Evolutionary conservation across 2,888 invertebrate genomes (phyloP).

Genomic region (Sinelater perroti): DNA sequence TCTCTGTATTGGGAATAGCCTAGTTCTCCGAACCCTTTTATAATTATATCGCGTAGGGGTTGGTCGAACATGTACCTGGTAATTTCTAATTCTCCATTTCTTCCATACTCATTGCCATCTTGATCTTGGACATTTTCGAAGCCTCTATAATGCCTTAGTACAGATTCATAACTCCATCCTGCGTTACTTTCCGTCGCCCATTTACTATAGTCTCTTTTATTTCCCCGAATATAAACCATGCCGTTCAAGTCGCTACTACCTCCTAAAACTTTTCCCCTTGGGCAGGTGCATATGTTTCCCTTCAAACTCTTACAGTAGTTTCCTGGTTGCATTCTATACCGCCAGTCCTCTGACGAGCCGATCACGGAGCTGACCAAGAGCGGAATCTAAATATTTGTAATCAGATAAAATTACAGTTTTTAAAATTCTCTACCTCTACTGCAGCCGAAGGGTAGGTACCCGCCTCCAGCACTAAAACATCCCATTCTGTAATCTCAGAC

Average conservation of each 20-base stretch:
- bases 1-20: constrained; percentile 56
- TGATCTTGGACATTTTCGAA: constrained; percentile 36
- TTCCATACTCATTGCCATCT: constrained; percentile 35
- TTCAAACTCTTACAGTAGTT: constrained; percentile 87
- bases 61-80: constrained; percentile 22
- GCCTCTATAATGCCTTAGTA: constrained; percentile 84
- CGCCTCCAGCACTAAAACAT: constrained; percentile 56
- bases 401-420: too few species aligned
- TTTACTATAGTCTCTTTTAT: constrained; percentile 83
- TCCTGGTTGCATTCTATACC: constrained; percentile 86
- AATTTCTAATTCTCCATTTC: constrained; percentile 34
- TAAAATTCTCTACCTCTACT: constrained; percentile 66
- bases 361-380: constrained; percentile 86
- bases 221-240: constrained; percentile 92
- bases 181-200: constrained; percentile 86
- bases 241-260: constrained; percentile 89
- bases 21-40: constrained; percentile 38
- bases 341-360: constrained; percentile 89
- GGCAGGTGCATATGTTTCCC: constrained; percentile 88
- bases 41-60: constrained; percentile 23
- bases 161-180: constrained; percentile 86
- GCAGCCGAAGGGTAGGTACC: constrained; percentile 50
- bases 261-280: constrained; percentile 89
- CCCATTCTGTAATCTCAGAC: constrained; percentile 56
- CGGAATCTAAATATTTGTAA: constrained; percentile 69